A percentile compares a stretch with the other conserved stretches of the same genome.
These are phyloP conservation scores for Chelidonichthys spinosus DNA, from an alignment of 2,797 vertebrate genomes.

Conservation along the genomic window DNA sequence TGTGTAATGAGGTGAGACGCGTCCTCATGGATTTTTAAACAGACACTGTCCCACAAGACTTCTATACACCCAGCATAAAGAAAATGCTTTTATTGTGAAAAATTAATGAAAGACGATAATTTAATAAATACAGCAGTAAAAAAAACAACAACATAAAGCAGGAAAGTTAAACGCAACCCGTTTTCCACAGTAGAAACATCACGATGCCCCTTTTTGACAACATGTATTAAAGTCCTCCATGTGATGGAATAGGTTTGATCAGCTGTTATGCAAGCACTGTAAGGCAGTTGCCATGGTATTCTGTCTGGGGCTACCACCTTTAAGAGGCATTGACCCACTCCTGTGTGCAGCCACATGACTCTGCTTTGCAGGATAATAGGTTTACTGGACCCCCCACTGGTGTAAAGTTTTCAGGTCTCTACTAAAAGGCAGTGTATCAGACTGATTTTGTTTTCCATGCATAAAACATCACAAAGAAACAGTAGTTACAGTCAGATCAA, in stretches of 20 bases:
- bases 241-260: slow-evolving; percentile 40
- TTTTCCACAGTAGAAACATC: slow-evolving; percentile 41
- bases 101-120: neutral
- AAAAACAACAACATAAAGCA: neutral
- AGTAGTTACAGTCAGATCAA: no score
- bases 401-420: slow-evolving; percentile 27
- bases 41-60: neutral
- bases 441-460: neutral
- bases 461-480: no score
- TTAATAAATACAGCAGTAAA: neutral
- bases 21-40: slow-evolving; percentile 36
- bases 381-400: slow-evolving; percentile 36
- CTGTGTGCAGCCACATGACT: slow-evolving; percentile 47
- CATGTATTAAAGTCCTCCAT: slow-evolving; percentile 35
- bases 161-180: slow-evolving; percentile 19
- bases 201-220: slow-evolving; percentile 35
- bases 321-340: slow-evolving; percentile 43
- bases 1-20: slow-evolving; percentile 9
- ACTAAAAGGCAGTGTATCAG: neutral
- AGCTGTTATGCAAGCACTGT: slow-evolving; percentile 57
- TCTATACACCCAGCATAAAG: neutral
- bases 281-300: slow-evolving; percentile 63
- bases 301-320: slow-evolving; percentile 42
- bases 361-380: slow-evolving; percentile 28
- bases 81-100: slow-evolving; percentile 10